Evolutionary conservation across 2,797 vertebrate species (phyloP).

Genomic region (Lithobates pipiens): DNA sequence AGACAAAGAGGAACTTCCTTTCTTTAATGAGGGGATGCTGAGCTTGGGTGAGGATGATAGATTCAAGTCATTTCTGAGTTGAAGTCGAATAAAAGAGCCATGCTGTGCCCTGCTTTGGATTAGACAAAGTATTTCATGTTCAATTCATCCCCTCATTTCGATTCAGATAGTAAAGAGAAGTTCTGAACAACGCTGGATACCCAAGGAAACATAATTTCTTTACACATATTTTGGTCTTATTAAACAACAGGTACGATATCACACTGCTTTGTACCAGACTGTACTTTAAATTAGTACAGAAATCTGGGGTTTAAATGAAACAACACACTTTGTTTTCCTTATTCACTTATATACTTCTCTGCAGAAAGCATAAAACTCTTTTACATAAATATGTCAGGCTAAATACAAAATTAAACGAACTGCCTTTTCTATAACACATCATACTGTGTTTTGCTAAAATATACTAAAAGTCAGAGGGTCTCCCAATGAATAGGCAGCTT

Average conservation of each 20-base stretch:
- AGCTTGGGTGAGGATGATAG: constrained; percentile 54
- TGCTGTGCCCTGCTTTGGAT: constrained; percentile 58
- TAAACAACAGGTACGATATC: constrained; percentile 23
- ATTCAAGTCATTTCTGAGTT: constrained; percentile 63
- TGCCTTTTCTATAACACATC: too few species aligned
- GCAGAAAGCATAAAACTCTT: background rate
- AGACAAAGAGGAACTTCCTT: constrained; percentile 59
- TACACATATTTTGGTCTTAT: constrained; percentile 18
- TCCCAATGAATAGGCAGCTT: too few species aligned
- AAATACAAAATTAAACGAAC: background rate
- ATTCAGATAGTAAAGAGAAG: constrained; percentile 57
- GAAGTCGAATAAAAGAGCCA: constrained; percentile 59
- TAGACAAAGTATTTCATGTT: constrained; percentile 61
- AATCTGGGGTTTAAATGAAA: background rate
- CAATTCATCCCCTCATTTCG: constrained; percentile 59
- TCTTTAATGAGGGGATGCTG: constrained; percentile 61
- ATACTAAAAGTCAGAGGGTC: too few species aligned
- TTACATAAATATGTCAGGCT: background rate
- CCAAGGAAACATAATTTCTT: constrained; percentile 50
- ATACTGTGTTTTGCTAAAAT: too few species aligned
- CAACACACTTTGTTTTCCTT: background rate
- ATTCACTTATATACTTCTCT: background rate
- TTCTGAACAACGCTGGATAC: constrained; percentile 32
- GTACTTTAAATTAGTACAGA: background rate
- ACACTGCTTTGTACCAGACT: background rate